Percentiles rank a stretch among this genome's conserved stretches.
phyloP scores from a whole-genome alignment of 2,888 invertebrate species.

The Cephus pygmeus region DNA sequence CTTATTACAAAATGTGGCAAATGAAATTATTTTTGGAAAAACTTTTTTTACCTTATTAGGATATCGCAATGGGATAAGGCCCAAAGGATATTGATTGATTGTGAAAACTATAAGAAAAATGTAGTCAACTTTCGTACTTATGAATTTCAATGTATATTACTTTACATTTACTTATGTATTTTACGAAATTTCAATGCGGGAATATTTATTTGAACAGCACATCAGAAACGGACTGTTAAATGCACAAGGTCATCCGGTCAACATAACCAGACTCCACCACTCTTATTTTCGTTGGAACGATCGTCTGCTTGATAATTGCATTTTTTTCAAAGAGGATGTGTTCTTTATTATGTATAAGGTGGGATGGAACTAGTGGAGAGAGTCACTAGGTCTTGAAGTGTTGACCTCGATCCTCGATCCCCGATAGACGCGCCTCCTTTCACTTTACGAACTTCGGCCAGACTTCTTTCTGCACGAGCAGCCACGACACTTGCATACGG shows the following conservation, averaged over 20 bases:
- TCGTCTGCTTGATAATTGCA: neutral
- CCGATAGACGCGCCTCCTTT: constrained; percentile 52
- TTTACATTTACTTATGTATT: neutral
- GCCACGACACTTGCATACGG: constrained; percentile 17
- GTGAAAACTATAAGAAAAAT: neutral
- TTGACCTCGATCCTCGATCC: constrained; percentile 60
- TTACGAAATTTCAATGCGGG: neutral
- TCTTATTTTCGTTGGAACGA: constrained; percentile 41
- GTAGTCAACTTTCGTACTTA: neutral
- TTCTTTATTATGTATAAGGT: constrained; percentile 7
- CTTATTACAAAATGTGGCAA: neutral
- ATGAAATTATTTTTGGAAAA: neutral
- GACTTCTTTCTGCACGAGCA: constrained; percentile 47
- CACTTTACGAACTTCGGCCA: constrained; percentile 59
- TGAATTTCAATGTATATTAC: neutral
- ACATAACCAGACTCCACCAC: constrained; percentile 18
- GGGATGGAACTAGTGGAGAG: constrained; percentile 25
- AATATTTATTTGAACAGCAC: neutral
- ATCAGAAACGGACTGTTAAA: constrained; percentile 33
- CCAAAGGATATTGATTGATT: neutral
- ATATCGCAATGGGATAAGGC: neutral
- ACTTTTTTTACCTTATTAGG: neutral
- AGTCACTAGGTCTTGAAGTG: constrained; percentile 29
- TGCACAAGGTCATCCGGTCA: constrained; percentile 36
- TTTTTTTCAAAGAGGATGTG: neutral